Evolutionary conservation across 2,113 vertebrate genomes (phyloP).

Genomic region (Silurus meridionalis): DNA sequence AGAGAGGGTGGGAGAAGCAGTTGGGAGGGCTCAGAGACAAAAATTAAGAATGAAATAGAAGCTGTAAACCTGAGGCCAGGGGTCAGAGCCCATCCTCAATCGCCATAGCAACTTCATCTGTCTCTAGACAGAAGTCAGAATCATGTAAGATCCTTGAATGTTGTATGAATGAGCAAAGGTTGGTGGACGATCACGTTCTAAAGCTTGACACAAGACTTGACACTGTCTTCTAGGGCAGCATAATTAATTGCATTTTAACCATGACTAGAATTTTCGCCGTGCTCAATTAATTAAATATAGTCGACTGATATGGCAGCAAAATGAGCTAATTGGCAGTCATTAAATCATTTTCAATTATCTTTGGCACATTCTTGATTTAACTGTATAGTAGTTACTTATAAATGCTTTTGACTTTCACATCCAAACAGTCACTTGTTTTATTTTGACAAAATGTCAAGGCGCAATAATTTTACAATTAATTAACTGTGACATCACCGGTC

Average conservation of each 20-base stretch:
- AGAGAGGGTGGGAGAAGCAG: not conserved
- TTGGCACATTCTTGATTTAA: not conserved
- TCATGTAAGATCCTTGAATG: not conserved
- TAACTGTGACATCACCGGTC: not conserved
- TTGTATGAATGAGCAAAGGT: not conserved
- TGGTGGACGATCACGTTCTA: not conserved
- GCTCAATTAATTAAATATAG: not conserved
- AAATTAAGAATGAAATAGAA: not conserved
- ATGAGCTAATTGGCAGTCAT: not conserved
- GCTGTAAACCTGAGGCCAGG: not conserved
- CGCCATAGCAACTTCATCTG: conserved; percentile 74
- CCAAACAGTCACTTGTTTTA: not conserved
- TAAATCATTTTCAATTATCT: not conserved
- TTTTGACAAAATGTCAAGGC: not conserved
- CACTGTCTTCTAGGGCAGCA: not conserved
- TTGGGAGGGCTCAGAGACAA: not conserved
- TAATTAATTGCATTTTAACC: not conserved
- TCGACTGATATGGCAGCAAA: not conserved
- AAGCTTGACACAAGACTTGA: not conserved
- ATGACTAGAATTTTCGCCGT: not conserved
- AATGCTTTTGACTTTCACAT: not conserved
- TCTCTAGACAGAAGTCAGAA: conserved; percentile 1
- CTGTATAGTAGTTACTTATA: not conserved
- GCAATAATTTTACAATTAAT: not conserved
- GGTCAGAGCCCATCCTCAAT: conserved; percentile 19